A percentile compares a stretch with the other conserved stretches of the same genome.
phyloP scores from a whole-genome alignment of 1,140 invertebrate genomes.

The Bombus ignitus region DNA sequence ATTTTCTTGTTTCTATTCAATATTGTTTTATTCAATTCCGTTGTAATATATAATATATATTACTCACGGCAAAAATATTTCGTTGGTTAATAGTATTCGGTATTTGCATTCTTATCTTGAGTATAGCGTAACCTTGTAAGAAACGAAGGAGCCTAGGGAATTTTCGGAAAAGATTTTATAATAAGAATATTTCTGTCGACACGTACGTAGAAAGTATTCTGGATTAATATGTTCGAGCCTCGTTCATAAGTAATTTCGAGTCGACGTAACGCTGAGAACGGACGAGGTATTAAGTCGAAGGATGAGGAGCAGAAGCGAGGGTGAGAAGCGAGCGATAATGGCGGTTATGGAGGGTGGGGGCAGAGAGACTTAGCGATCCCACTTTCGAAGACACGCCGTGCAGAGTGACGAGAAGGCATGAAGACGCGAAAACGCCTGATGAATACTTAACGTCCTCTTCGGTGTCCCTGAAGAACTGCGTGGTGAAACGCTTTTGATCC shows the following conservation, averaged over 20 bases:
- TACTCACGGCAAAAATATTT: too few species aligned
- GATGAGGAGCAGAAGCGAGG: constrained; percentile 11
- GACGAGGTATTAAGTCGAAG: constrained; percentile 45
- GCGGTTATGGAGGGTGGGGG: constrained; percentile 56
- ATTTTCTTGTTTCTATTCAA: too few species aligned
- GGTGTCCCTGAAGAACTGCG: constrained; percentile 8
- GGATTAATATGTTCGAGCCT: constrained; percentile 50
- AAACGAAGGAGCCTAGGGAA: neutral
- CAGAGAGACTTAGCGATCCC: constrained; percentile 55
- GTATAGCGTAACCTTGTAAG: neutral
- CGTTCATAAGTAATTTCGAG: constrained; percentile 20
- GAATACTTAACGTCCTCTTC: constrained; percentile 71
- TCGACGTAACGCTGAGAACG: constrained; percentile 10
- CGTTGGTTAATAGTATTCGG: too few species aligned
- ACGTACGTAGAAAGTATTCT: neutral
- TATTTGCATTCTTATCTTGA: too few species aligned
- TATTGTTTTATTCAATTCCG: too few species aligned
- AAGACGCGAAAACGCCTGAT: constrained; percentile 72
- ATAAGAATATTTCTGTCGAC: neutral
- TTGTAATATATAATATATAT: too few species aligned
- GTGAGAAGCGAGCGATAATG: constrained; percentile 62
- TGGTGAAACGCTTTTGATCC: constrained; percentile 23
- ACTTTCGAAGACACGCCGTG: constrained; percentile 70
- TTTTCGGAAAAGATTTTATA: neutral
- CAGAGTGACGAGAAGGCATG: constrained; percentile 67